phyloP scores from a whole-genome alignment of 2,113 vertebrate genomes.

The Oreochromis spilurus region DNA sequence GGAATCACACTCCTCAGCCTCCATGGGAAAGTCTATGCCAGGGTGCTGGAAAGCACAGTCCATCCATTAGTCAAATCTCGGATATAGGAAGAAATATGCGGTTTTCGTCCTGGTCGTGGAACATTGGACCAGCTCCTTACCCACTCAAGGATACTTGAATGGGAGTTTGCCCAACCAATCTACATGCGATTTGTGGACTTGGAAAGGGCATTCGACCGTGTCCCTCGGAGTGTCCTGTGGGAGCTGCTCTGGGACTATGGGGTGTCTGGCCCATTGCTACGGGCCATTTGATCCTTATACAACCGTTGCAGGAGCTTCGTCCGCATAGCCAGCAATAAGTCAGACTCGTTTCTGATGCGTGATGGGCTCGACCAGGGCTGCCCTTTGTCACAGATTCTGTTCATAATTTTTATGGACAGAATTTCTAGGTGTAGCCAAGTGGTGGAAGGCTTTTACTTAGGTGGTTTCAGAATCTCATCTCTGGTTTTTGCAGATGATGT shows the following conservation, averaged over 20 bases:
- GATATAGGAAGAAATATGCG: background rate
- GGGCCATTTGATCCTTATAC: background rate
- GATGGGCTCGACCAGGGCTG: background rate
- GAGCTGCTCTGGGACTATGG: background rate
- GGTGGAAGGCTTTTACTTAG: background rate
- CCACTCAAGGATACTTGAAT: background rate
- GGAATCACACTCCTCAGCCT: background rate
- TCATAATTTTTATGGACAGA: background rate
- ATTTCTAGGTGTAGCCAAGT: background rate
- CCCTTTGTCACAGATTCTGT: background rate
- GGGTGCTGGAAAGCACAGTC: background rate
- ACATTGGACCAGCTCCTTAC: background rate
- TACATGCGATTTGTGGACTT: background rate
- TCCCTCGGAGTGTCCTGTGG: background rate
- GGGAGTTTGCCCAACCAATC: background rate
- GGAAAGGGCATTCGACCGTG: background rate
- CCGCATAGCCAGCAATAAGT: background rate
- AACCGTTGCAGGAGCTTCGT: background rate
- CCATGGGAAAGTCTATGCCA: background rate
- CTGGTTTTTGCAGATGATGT: background rate
- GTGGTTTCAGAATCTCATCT: background rate
- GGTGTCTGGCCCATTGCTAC: background rate
- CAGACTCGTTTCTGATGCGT: background rate
- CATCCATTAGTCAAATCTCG: accelerated
- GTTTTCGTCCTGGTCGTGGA: background rate